A percentile compares a stretch with the other conserved stretches of the same genome.
Evolutionary conservation across 2,888 invertebrate genomes (phyloP).

Genomic region (Dryomyza anilis): DNA sequence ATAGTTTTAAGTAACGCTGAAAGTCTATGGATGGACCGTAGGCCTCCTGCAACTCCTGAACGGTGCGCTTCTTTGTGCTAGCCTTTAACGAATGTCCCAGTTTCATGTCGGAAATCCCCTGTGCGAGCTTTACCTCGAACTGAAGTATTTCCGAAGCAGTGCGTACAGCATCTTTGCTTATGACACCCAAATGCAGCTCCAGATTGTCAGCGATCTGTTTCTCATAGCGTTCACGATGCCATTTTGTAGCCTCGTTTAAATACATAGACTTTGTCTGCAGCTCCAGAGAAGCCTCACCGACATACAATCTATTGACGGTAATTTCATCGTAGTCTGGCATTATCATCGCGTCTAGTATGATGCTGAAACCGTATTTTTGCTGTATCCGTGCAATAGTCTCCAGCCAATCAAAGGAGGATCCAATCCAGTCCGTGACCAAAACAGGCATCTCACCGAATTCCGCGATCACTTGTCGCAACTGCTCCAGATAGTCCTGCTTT

Average conservation of each 20-base stretch:
- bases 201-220: conserved; percentile 36
- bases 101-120: conserved; percentile 39
- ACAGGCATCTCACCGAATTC: conserved; percentile 53
- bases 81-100: conserved; percentile 37
- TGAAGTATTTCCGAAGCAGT: conserved; percentile 45
- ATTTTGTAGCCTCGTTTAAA: conserved; percentile 32
- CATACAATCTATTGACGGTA: conserved; percentile 41
- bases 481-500: conserved; percentile 31
- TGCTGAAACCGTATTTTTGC: conserved; percentile 49
- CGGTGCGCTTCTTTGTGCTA: conserved; percentile 36
- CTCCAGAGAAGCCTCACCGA: conserved; percentile 48
- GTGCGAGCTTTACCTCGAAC: conserved; percentile 43
- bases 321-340: conserved; percentile 39
- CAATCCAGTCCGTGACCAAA: conserved; percentile 35
- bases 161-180: conserved; percentile 33
- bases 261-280: conserved; percentile 38
- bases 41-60: conserved; percentile 35
- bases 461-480: conserved; percentile 40
- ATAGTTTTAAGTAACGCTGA: conserved; percentile 43
- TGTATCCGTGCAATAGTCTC: conserved; percentile 47
- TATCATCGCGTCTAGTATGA: conserved; percentile 45
- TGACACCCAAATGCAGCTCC: conserved; percentile 42
- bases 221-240: conserved; percentile 33
- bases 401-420: conserved; percentile 49
- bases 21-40: conserved; percentile 44